Evolutionary conservation across 2,888 invertebrate species (phyloP).

Genomic region (Tineola bisselliella): DNA sequence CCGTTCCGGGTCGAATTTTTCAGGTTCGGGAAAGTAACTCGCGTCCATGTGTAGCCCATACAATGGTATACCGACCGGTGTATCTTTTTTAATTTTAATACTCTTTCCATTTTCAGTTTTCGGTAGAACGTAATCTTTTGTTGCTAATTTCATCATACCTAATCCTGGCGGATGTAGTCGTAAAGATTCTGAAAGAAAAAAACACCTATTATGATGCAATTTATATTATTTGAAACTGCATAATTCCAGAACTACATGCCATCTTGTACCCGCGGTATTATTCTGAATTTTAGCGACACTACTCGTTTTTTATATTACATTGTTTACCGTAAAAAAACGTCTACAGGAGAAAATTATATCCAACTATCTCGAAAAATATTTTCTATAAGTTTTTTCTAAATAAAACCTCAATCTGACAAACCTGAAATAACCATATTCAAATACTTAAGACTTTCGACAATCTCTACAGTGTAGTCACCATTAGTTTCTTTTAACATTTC

Average conservation of each 20-base stretch:
- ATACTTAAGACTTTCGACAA: constrained; percentile 25
- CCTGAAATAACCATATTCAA: constrained; percentile 29
- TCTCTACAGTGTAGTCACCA: constrained; percentile 23
- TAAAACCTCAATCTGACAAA: too few species aligned
- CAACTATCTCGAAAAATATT: too few species aligned
- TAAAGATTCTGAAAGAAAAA: not conserved
- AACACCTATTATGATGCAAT: too few species aligned
- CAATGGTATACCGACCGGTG: constrained; percentile 34
- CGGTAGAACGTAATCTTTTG: constrained; percentile 19
- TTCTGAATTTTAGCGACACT: too few species aligned
- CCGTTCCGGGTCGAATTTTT: constrained; percentile 59
- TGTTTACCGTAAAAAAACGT: too few species aligned
- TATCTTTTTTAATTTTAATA: constrained; percentile 17
- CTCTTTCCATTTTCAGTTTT: constrained; percentile 13
- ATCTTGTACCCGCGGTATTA: too few species aligned
- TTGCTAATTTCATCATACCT: constrained; percentile 25
- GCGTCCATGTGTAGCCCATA: constrained; percentile 51
- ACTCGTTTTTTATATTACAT: too few species aligned
- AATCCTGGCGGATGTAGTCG: not conserved
- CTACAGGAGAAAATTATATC: too few species aligned
- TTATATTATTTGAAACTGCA: too few species aligned
- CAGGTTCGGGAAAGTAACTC: constrained; percentile 53
- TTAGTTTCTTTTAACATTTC: constrained; percentile 18
- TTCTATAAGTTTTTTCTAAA: too few species aligned
- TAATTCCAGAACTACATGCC: too few species aligned